Base-by-base conservation (phyloP, 1,140 invertebrate species). In the Drosophila carrolli region DNA sequence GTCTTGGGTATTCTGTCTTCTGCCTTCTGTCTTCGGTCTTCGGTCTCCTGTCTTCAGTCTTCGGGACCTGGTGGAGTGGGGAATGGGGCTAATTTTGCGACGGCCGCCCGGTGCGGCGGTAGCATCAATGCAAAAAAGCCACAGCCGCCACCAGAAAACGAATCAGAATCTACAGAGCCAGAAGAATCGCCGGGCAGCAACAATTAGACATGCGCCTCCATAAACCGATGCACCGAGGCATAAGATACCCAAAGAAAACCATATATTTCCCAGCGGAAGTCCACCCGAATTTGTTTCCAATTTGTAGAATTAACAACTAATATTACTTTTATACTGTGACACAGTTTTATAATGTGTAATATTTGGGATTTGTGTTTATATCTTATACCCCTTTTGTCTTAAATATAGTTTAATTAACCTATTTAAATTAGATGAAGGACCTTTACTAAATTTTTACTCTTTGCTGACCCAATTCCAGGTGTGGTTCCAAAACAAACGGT, bases 401-500 rank as follows among this genome's bases (percentile, higher is more conserved):
- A 4, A 23, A 23, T 23, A 23, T 3, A 23, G 2, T 4, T 23
- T 23, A 23, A 23, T 23, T 23, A 4, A 0, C 3, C 2, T 23
- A 23, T 4, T 4, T 4, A 23, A 23, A 23, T 4, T 4, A 23
- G 23, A 23, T 23, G 23, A 23, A 0, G 23, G 23, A 23, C 23
- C 8, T 32, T 32, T 32, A 8, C 5, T 32, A 7, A 32, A 8
- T 32, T 23, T 23, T 23, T 14, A 2, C 14, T 32, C 32, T 19
- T 53, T n/a, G 4, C 7, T 40, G 4, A 32, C 40, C 40, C 11
- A 43, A 27, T 73, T 90, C 40, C 94, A 99, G 98, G 98, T 99
- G 61, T 99, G 98, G 98, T 99, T 99, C 94, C 98, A 99, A 94
- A 99, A 99, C 93, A 99, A 99, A 91, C 94, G 98, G 68, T 99